Percentiles rank a stretch among this genome's conserved stretches.
Conservation (phyloP, 1,140 invertebrate genomes). For the Amyelois transitella region DNA sequence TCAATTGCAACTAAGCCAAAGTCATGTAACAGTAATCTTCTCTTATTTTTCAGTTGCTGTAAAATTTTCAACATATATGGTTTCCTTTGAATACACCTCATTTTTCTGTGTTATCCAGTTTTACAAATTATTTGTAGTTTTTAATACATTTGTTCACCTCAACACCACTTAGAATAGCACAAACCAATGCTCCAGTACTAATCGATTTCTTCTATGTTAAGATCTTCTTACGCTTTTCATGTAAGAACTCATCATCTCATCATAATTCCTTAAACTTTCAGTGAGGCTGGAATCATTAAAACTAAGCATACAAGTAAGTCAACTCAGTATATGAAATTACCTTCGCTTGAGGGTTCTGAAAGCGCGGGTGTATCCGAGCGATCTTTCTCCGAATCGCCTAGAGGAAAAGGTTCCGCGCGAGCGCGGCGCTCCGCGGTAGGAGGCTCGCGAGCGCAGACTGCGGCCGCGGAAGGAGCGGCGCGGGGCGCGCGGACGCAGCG, state of each 20-base stretch:
- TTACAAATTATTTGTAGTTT: neutral
- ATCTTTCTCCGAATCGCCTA: conserved; percentile 53
- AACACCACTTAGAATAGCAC: neutral
- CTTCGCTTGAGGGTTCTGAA: conserved; percentile 64
- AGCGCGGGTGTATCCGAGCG: conserved; percentile 54
- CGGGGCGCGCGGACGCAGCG: conserved; percentile 45
- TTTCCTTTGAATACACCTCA: too few relatives aligned
- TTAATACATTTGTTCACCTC: neutral
- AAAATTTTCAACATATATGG: too few relatives aligned
- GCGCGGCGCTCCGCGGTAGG: conserved; percentile 60
- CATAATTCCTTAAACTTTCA: neutral
- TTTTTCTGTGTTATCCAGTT: neutral
- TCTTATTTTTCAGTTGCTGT: too few relatives aligned
- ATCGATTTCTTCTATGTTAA: neutral
- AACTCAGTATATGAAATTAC: conserved; percentile 49
- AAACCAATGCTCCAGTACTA: neutral
- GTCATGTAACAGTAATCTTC: too few relatives aligned
- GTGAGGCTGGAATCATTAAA: conserved; percentile 13
- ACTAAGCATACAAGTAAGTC: conserved; percentile 28
- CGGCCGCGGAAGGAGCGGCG: conserved; percentile 68
- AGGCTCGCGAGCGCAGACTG: conserved; percentile 55
- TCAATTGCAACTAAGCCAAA: too few relatives aligned
- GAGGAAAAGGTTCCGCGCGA: conserved; percentile 52
- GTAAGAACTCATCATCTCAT: neutral
- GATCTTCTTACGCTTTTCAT: neutral